Base-by-base conservation (phyloP, 2,113 vertebrate species). In the Oreochromis aureus region DNA sequence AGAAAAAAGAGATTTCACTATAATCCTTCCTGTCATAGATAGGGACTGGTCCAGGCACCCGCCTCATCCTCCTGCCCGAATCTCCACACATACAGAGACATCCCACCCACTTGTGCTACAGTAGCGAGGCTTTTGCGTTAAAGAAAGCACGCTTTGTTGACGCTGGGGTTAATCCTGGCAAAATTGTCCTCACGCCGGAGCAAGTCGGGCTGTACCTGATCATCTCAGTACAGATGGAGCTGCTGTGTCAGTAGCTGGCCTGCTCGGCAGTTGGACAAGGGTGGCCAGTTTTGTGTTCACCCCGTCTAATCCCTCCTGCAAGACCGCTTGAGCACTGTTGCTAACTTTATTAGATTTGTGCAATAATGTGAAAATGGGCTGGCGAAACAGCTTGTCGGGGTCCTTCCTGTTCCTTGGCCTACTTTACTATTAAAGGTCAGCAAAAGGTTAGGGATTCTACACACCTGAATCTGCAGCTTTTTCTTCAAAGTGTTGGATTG, bases 91-190 rank as follows among this genome's bases (percentile, higher is more conserved):
- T 53, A 22, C 34, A 39, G 61, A 58, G 71, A 59, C 54, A 24
- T 89, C 36, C 44, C 39, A 8, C 63, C 34, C 73, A 36, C 34
- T 59, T 22, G 32, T 19, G 19, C 81, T 22, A 61, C 61, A 54
- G 73, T 51, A 16, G 69, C 54, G 15, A 63, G 82, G 87, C 85
- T 80, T 89, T 83, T 41, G 83, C 34, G 54, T 87, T 63, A 83
- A 91, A 82, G 59, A 78, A 34, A 41, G 51, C 76, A 56, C 7
- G 53, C 82, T 91, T 79, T 91, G 92, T 90, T 86, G 91, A 83
- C 76, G 85, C 89, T 84, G 39, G 46, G 90, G 87, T 86, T 91
- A 90, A 90, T 89, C 83, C 87, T 89, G 36, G 85, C 80, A 87
- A 84, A 90, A 93, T 39, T 22, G n/a, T 59, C 66, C 58, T 88